Evolutionary conservation across 2,113 vertebrate species (phyloP).

Genomic region (Microcebus murinus): DNA sequence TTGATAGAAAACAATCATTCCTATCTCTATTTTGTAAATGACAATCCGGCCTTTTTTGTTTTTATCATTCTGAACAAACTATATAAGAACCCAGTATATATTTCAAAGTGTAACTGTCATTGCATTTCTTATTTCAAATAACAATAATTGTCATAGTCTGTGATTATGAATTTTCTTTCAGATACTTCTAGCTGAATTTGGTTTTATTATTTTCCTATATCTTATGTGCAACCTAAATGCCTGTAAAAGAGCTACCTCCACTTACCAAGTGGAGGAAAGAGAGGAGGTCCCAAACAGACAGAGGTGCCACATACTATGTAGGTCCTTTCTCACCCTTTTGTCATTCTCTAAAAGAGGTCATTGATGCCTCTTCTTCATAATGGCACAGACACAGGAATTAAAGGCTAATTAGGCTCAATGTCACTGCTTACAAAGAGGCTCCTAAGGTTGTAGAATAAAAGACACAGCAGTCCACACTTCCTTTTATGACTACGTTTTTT

Average conservation of each 20-base stretch:
- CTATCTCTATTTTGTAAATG: slow-evolving; percentile 21
- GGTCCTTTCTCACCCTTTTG: background rate
- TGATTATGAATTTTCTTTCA: background rate
- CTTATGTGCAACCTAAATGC: background rate
- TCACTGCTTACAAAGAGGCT: rapidly evolving
- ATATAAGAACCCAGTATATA: background rate
- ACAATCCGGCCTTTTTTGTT: background rate
- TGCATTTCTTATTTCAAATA: background rate
- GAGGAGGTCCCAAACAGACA: background rate
- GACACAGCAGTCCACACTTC: background rate
- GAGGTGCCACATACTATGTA: background rate
- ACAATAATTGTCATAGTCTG: background rate
- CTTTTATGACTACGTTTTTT: background rate
- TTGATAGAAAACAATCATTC: slow-evolving; percentile 50
- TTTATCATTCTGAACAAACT: background rate
- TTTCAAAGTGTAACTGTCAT: background rate
- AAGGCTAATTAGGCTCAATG: background rate
- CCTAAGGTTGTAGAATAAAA: background rate
- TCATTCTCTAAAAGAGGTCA: background rate
- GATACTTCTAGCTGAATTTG: background rate
- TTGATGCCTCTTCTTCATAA: background rate
- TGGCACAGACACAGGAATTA: background rate
- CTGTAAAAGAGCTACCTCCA: background rate
- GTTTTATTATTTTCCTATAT: background rate
- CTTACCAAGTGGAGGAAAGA: background rate